Percentiles rank a stretch among this genome's conserved stretches.
Conservation (phyloP, 2,797 vertebrate species). For the Acipenser transmontanus region DNA sequence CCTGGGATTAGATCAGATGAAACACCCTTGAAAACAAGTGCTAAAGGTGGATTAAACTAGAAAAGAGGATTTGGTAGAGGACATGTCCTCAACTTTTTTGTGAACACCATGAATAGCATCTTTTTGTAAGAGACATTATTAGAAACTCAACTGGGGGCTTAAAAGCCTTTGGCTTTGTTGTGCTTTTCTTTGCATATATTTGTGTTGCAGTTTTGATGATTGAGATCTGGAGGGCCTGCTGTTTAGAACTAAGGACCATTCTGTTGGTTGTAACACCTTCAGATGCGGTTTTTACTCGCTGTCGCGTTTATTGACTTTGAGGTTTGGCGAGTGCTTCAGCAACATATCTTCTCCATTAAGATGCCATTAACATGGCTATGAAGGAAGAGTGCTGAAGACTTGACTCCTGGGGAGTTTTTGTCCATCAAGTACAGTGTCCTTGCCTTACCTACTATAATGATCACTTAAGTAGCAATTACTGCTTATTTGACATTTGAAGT, state of each 20-base stretch:
- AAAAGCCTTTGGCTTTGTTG: constrained; percentile 95
- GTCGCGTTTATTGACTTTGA: constrained; percentile 75
- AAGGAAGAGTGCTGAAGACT: constrained; percentile 59
- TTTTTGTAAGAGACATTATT: constrained; percentile 89
- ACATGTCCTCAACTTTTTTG: constrained; percentile 90
- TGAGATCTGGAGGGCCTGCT: constrained; percentile 83
- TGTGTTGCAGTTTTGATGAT: constrained; percentile 77
- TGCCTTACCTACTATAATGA: constrained; percentile 76
- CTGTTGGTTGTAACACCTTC: constrained; percentile 74
- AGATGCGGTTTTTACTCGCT: constrained; percentile 63
- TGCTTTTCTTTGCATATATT: constrained; percentile 85
- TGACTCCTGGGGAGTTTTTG: constrained; percentile 78
- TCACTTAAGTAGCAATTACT: too few relatives aligned
- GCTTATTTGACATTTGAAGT: too few relatives aligned
- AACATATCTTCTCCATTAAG: constrained; percentile 75
- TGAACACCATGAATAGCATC: constrained; percentile 85
- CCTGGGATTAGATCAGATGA: constrained; percentile 94
- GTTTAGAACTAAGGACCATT: constrained; percentile 75
- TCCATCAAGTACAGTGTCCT: constrained; percentile 62
- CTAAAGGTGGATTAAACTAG: constrained; percentile 94
- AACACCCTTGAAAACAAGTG: constrained; percentile 95
- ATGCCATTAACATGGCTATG: constrained; percentile 80
- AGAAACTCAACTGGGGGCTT: constrained; percentile 88
- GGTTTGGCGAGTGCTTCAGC: constrained; percentile 74
- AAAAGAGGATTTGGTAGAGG: constrained; percentile 99